These are phyloP conservation scores for Brachynemurus nebulosus DNA, from an alignment of 2,888 invertebrate species.

Conservation along the genomic window DNA sequence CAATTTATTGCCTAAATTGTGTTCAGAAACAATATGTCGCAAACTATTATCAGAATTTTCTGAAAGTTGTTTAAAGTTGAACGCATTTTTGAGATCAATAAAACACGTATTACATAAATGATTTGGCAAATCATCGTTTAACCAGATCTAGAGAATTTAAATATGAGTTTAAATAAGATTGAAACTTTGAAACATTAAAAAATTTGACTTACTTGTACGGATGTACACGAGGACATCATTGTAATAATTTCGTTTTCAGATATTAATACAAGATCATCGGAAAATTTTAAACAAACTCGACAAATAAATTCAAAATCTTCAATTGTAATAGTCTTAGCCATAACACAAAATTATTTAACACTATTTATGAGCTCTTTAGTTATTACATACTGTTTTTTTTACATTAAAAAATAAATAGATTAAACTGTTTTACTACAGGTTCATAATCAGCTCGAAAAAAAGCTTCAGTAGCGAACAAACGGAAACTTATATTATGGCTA, in stretches of 20 bases:
- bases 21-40: background rate
- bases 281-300: slow-evolving; percentile 4
- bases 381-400: no score
- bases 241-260: background rate
- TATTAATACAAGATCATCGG: background rate
- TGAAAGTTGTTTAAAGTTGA: background rate
- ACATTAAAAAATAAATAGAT: no score
- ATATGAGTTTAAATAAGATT: no score
- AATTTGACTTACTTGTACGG: slow-evolving; percentile 2
- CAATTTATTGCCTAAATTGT: no score
- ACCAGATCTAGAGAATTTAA: background rate
- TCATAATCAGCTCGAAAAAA: no score
- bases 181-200: no score
- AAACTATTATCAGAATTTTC: background rate
- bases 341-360: no score
- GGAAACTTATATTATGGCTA: no score
- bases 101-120: background rate
- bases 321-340: no score
- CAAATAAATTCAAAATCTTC: slow-evolving; percentile 1
- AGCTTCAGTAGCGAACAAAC: no score
- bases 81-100: background rate
- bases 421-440: no score
- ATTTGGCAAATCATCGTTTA: slow-evolving; percentile 1
- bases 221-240: slow-evolving; percentile 2
- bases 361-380: no score